phyloP scores from a whole-genome alignment of 2,888 invertebrate species.

The Drosophila monieri region DNA sequence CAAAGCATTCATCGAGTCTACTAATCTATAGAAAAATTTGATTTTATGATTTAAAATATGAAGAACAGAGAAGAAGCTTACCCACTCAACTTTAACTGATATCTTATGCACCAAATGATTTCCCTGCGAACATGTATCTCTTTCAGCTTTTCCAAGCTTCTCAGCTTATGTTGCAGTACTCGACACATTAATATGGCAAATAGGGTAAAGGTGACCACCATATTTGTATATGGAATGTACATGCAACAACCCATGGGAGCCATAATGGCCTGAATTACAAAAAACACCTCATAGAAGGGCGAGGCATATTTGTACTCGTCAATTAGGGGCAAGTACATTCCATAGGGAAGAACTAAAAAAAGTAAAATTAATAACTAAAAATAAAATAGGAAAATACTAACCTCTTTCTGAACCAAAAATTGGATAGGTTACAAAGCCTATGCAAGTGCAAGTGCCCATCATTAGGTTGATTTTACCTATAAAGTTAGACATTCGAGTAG shows the following conservation, averaged over 20 bases:
- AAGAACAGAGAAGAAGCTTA: slow-evolving; percentile 34
- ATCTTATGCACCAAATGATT: slow-evolving; percentile 75
- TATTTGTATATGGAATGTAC: slow-evolving; percentile 77
- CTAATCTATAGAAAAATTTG: slow-evolving; percentile 21
- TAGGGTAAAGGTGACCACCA: slow-evolving; percentile 73
- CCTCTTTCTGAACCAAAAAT: slow-evolving; percentile 70
- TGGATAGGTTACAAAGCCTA: slow-evolving; percentile 73
- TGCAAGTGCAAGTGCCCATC: slow-evolving; percentile 68
- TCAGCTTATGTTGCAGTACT: slow-evolving; percentile 71
- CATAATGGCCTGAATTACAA: slow-evolving; percentile 67
- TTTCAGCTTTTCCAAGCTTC: slow-evolving; percentile 46
- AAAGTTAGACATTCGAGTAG: slow-evolving; percentile 55
- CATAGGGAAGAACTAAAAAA: slow-evolving; percentile 72
- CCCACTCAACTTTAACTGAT: slow-evolving; percentile 73
- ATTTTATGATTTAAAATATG: neutral
- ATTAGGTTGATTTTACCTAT: slow-evolving; percentile 71
- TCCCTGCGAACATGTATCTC: slow-evolving; percentile 43
- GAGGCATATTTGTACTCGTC: slow-evolving; percentile 62
- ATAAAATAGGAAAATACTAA: slow-evolving; percentile 24
- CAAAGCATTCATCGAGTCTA: slow-evolving; percentile 58
- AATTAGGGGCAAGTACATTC: slow-evolving; percentile 70
- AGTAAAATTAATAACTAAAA: neutral
- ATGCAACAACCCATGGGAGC: slow-evolving; percentile 80
- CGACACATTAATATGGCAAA: slow-evolving; percentile 74
- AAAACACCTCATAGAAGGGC: slow-evolving; percentile 74